Conservation (phyloP, 2,888 invertebrate species). For the Hyposoter didymator region DNA sequence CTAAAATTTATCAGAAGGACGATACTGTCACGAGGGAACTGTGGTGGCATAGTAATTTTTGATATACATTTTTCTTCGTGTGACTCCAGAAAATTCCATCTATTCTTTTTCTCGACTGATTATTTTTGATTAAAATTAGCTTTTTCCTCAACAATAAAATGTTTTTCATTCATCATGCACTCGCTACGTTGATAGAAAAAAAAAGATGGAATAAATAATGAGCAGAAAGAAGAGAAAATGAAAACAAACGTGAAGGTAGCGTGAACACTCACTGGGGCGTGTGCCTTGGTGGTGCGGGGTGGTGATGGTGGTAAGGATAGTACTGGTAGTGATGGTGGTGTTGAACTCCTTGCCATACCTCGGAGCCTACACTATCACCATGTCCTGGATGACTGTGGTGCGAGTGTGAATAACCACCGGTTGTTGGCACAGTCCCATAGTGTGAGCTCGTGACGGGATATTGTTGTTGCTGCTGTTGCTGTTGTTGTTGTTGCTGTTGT, state of each 20-base stretch:
- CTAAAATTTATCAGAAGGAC: too few species aligned
- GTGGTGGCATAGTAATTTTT: too few species aligned
- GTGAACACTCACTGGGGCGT: conserved; percentile 87
- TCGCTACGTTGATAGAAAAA: not conserved
- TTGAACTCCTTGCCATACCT: conserved; percentile 87
- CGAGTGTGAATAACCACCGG: conserved; percentile 79
- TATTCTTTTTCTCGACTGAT: too few species aligned
- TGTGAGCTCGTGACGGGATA: conserved; percentile 81
- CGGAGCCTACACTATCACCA: conserved; percentile 85
- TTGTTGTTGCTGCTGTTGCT: conserved; percentile 75
- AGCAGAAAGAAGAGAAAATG: conserved; percentile 41
- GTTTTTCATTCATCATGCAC: too few species aligned
- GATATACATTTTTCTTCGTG: too few species aligned
- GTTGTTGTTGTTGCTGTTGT: conserved; percentile 74
- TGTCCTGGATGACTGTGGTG: conserved; percentile 81
- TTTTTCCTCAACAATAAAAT: too few species aligned
- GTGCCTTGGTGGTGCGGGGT: conserved; percentile 84
- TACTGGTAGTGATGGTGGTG: conserved; percentile 88
- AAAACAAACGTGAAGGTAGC: conserved; percentile 80
- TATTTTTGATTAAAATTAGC: too few species aligned
- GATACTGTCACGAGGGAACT: too few species aligned
- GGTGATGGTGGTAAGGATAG: conserved; percentile 88
- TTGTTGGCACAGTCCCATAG: conserved; percentile 75
- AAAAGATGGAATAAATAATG: conserved; percentile 2
- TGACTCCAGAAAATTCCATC: too few species aligned